phyloP scores from a whole-genome alignment of 1,140 invertebrate genomes.

The Platorchestia sp. region DNA sequence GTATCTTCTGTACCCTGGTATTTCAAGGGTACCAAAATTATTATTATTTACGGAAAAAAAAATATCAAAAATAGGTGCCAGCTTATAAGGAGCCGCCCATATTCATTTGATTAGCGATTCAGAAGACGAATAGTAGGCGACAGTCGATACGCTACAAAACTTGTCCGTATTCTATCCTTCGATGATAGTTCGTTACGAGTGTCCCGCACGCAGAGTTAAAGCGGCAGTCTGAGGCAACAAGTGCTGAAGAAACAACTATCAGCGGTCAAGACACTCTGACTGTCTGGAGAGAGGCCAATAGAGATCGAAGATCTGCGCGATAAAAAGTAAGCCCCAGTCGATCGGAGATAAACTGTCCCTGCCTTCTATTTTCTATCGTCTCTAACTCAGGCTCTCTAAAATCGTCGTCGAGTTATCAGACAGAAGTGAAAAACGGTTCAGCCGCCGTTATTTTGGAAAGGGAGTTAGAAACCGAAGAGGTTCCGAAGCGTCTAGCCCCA shows the following conservation, averaged over 20 bases:
- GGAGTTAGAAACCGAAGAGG: not conserved
- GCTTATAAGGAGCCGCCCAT: not conserved
- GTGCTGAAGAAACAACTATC: slow-evolving; percentile 12
- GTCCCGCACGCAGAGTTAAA: not conserved
- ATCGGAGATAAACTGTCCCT: slow-evolving; percentile 30
- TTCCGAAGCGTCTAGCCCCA: not conserved
- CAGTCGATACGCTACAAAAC: not conserved
- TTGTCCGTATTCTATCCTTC: not conserved
- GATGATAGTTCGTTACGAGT: not conserved
- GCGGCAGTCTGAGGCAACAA: not conserved
- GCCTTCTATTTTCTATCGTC: slow-evolving; percentile 9
- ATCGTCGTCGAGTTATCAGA: slow-evolving; percentile 38
- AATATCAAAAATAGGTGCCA: not conserved
- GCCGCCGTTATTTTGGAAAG: not conserved
- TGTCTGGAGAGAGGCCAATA: not conserved
- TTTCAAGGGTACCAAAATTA: not conserved
- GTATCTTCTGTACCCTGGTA: not conserved
- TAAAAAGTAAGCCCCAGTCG: slow-evolving; percentile 28
- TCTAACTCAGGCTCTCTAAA: not conserved
- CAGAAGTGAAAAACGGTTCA: not conserved
- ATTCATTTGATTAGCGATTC: not conserved
- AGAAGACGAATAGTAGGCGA: not conserved
- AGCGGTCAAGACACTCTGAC: not conserved
- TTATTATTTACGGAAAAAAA: not conserved
- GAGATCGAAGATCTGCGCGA: slow-evolving; percentile 23